Conservation (phyloP, 2,113 vertebrate species). For the Megalops atlanticus region DNA sequence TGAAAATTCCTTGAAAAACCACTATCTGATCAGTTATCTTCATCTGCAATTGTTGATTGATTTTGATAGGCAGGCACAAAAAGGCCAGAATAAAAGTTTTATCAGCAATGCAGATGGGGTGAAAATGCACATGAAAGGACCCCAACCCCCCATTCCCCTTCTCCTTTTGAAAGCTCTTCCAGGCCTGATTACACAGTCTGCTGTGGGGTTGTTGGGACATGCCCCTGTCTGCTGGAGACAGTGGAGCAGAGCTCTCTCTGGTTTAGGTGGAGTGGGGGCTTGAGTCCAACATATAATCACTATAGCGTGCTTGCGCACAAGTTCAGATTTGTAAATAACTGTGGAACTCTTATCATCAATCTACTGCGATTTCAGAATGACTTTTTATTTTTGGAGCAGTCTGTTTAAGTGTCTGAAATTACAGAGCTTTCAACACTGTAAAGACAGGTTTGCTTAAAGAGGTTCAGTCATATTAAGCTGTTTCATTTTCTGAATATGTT, state of each 20-base stretch:
- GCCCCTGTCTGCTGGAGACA: slow-evolving; percentile 17
- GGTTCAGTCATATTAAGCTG: not conserved
- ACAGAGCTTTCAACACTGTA: not conserved
- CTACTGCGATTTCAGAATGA: not conserved
- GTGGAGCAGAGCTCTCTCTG: not conserved
- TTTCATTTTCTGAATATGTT: not conserved
- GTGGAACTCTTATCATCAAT: not conserved
- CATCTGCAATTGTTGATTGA: not conserved
- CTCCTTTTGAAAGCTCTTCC: slow-evolving; percentile 14
- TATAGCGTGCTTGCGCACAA: not conserved
- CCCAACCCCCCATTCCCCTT: not conserved
- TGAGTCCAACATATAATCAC: slow-evolving; percentile 8
- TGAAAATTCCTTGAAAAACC: not conserved
- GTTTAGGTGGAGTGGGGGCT: not conserved
- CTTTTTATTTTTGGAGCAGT: not conserved
- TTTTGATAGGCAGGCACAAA: not conserved
- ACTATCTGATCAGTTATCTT: not conserved
- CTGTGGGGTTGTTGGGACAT: slow-evolving; percentile 24
- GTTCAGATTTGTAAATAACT: not conserved
- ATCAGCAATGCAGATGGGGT: not conserved
- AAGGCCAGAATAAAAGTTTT: not conserved
- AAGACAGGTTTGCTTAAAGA: not conserved
- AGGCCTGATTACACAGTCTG: slow-evolving; percentile 18
- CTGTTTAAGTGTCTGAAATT: not conserved
- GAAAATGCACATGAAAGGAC: not conserved